phyloP scores from a whole-genome alignment of 2,888 invertebrate species.

The Diplolepis rosae region DNA sequence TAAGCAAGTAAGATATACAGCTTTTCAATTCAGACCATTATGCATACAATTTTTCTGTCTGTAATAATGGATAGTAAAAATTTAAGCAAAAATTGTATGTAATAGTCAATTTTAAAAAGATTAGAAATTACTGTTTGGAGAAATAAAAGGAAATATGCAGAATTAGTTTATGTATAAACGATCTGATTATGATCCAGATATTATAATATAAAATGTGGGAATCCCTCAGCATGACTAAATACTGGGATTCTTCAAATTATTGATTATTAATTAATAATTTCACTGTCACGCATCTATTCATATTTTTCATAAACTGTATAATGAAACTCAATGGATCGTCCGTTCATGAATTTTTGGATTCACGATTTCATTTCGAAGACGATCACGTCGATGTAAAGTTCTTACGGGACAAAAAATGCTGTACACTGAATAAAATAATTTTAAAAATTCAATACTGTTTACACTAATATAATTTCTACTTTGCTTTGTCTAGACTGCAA shows the following conservation, averaged over 20 bases:
- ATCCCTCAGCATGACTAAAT: neutral
- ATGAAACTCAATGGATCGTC: neutral
- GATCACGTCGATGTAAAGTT: neutral
- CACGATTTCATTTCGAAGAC: neutral
- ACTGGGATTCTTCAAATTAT: neutral
- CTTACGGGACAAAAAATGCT: conserved; percentile 3
- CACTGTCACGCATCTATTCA: neutral
- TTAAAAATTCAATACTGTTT: neutral
- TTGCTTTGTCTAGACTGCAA: too few relatives aligned
- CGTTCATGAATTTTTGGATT: neutral
- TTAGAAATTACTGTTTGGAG: conserved; percentile 14
- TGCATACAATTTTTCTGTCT: neutral
- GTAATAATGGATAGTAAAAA: neutral
- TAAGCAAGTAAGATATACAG: too few relatives aligned
- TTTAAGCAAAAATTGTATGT: neutral
- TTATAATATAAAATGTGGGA: neutral
- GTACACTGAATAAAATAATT: neutral
- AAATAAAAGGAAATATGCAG: neutral
- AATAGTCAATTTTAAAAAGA: conserved; percentile 21
- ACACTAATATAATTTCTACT: neutral
- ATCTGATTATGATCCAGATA: neutral
- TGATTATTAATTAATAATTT: neutral
- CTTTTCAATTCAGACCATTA: too few relatives aligned
- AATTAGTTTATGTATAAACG: neutral
- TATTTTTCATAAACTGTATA: neutral